Evolutionary conservation across 2,113 vertebrate genomes (phyloP), one percentile per base, ranked within the genome.

Genomic region (Gadus chalcogrammus): DNA sequence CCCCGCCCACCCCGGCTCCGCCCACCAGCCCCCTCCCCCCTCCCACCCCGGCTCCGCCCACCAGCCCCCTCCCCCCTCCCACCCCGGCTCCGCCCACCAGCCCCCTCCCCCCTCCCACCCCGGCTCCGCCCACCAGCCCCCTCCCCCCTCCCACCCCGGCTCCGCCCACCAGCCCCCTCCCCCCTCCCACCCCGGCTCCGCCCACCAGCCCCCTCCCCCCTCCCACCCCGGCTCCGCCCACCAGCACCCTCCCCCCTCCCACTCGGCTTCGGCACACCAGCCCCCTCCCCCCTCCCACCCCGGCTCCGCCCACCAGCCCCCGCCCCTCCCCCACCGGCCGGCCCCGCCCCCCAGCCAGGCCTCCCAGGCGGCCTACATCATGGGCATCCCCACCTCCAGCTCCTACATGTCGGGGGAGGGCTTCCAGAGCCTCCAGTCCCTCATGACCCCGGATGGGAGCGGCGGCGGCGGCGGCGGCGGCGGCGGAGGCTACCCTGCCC

Each of bases 321-420:
- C 93, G 5, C 86, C 94, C 67, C 90, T 93, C 0, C 95, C 94
- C 60, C 93, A 93, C 15, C 94, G 93, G 0, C 95, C 94, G 0
- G 95, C 96, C 0, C 96, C 95, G 0, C 86, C 96, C 42, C 94
- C 95, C 0, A 96, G 96, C 55, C 94, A 0, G 95, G 13, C 96
- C 95, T 0, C 96, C 97, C 0, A 96, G 96, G 0, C 95, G 95
- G 0, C 90, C 92, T 98, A 98, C 62, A 94, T 98, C 62, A 97
- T 98, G 96, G 92, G 0, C 94, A 92, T 0, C 85, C 97, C 96
- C 64, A 98, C 96, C 67, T 95, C 91, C 75, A 95, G 95, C 89
- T 99, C 96, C 3, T 98, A 98, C 72, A 99, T 99, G 97, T 99
- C 96, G 0, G 95, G 96, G 0, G 97, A 98, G 81, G 96, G 96